Evolutionary conservation across 2,113 vertebrate genomes (phyloP), one percentile per base, ranked within the genome.

Genomic region (Speoplatyrhinus poulsoni): DNA sequence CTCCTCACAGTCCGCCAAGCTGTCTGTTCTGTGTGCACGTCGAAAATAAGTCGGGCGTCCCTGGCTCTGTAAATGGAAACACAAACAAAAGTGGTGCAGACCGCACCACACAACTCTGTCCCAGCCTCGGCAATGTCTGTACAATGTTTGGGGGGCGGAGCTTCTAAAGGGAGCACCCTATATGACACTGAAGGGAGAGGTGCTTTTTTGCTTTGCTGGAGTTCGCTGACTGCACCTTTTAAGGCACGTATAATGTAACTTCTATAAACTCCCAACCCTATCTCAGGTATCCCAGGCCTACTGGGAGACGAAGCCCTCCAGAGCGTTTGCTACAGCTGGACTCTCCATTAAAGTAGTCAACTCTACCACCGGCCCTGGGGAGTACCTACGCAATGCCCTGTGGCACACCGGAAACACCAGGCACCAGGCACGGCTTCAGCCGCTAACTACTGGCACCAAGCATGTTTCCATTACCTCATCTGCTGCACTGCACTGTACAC

Each of bases 391-490:
- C 70, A 99, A 99, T 10, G 97, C 97, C 0, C 94, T 99, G 65
- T 99, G 97, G 97, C 97, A 99, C 87, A 98, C 97, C 0, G 96
- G 97, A 70, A 95, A 98, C 87, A 98, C 96, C 1, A 93, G 91
- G 46, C 92, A 96, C 9, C 96, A 99, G 96, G 96, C 95, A 83
- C 79, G 90, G 64, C 26, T 12, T 32, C 56, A 7, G 19, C 7
- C 46, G n/a, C 36, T 60, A 48, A 17, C 26, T 15, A 19, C 55
- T 57, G 9, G 36, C 36, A 7, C 36, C 36, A 6, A 26, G 6
- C 26, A 57, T 19, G 8, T 10, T 12, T 65, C 49, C 52, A 6
- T 50, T 9, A 4, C 9, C 33, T 65, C 4, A 55, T 26, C 32
- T 47, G 11, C 57, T 10, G 7, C 15, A 9, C 49, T 52, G 49